Conservation (phyloP, 2,797 vertebrate species). For the Hydrolagus colliei region DNA sequence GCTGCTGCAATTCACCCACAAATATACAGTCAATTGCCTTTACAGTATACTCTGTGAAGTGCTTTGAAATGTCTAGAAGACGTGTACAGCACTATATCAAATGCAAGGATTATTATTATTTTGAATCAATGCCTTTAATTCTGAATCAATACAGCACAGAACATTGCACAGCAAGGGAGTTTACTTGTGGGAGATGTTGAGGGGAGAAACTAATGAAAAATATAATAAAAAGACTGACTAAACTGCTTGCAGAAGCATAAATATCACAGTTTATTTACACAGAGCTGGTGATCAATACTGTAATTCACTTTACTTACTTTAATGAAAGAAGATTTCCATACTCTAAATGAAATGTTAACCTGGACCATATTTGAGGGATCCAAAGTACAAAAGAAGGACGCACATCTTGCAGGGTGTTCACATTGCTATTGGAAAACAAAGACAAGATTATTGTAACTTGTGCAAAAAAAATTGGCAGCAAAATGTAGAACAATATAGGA, state of each 20-base stretch:
- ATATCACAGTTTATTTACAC: background rate
- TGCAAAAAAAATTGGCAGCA: background rate
- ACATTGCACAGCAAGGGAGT: no score
- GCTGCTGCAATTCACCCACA: no score
- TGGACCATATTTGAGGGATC: slow-evolving; percentile 57
- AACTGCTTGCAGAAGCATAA: background rate
- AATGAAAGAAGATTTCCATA: slow-evolving; percentile 88
- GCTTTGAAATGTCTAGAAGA: no score
- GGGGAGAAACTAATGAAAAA: background rate
- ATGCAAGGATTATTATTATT: no score
- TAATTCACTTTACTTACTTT: slow-evolving; percentile 57
- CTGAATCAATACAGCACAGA: no score
- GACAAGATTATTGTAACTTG: background rate
- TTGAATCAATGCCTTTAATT: no score
- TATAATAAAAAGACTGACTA: background rate
- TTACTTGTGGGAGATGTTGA: background rate
- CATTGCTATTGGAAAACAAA: background rate
- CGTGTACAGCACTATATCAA: no score
- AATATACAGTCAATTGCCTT: no score
- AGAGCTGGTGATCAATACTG: background rate
- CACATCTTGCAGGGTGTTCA: slow-evolving; percentile 47
- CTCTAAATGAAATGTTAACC: slow-evolving; percentile 74
- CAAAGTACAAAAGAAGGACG: slow-evolving; percentile 64
- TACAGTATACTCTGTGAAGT: no score
- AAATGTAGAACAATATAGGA: background rate